phyloP scores from a whole-genome alignment of 2,113 vertebrate genomes.

The Lichenostomus cassidix region DNA sequence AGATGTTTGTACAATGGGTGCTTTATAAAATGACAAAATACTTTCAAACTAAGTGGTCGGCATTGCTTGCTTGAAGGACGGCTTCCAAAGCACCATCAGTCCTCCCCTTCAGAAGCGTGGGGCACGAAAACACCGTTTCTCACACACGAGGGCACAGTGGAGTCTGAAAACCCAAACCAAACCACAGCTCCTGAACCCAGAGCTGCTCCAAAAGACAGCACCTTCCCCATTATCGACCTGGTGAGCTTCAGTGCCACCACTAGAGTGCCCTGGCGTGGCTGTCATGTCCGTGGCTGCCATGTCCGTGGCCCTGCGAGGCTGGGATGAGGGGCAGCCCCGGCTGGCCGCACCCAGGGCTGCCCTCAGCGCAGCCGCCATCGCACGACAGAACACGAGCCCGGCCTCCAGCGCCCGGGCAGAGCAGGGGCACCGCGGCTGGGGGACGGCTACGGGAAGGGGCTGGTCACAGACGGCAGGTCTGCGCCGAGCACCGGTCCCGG shows the following conservation, averaged over 20 bases:
- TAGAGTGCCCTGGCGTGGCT: background rate
- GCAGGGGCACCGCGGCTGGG: background rate
- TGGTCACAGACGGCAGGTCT: too few species aligned
- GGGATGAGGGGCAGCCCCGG: background rate
- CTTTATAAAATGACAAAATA: constrained; percentile 8
- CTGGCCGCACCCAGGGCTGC: background rate
- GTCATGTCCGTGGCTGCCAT: fast-evolving
- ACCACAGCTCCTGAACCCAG: background rate
- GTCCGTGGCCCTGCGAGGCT: background rate
- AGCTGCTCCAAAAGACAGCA: background rate
- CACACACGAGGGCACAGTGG: background rate
- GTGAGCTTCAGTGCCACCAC: background rate
- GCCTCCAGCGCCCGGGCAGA: background rate
- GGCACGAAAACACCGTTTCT: fast-evolving
- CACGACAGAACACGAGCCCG: background rate
- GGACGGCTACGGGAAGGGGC: background rate
- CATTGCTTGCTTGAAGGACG: background rate
- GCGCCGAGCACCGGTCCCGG: background rate
- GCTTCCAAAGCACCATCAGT: background rate
- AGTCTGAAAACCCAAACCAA: background rate
- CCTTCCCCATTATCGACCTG: background rate
- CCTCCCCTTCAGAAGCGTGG: background rate
- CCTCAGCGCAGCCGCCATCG: background rate
- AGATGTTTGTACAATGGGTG: constrained; percentile 7
- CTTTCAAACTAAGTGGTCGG: background rate